Evolutionary conservation across 2,113 vertebrate genomes (phyloP), one percentile per base, ranked within the genome.

Genomic region (Mustela nigripes): DNA sequence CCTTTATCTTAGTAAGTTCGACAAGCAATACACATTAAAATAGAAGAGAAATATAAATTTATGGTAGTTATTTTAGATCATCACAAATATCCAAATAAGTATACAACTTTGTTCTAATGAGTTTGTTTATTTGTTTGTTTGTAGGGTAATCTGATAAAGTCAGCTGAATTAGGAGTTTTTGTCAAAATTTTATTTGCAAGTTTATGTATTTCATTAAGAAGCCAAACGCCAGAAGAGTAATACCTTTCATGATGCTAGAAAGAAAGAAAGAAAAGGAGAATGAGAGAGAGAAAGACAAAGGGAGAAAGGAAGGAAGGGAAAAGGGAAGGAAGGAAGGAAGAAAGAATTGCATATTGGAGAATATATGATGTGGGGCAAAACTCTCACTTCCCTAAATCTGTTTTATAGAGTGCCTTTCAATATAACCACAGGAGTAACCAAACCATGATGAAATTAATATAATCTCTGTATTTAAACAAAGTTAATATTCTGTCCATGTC

Each of bases 1-100:
- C 28, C 80, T 83, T 93, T 91, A 90, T 62, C 39, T 93, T 88
- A 53, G 5, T 76, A 79, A 24, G 12, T 24, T 73, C 78, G 53
- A 60, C 26, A 53, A 93, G 90, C 10, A 45, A 31, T 71, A 62
- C 15, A 78, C 26, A 87, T 78, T 80, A 89, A 92, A 87, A 69
- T 33, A 76, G 21, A 10, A 89, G 84, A 31, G 33, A n/a, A 73
- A 11, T 36, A 15, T 31, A 5, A 48, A 73, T 65, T 63, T 67
- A 50, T 7, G 0, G 1, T 0, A 11, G 11, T 56, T 71, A 39
- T 78, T 96, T 36, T 48, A 22, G 56, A 73, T 14, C 1, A 0
- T 0, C 65, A 24, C 4, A 78, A 42, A 58, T 65, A 33, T 42
- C 36, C 65, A 91, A 88, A 81, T 85, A 69, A 90, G 56, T 60